Conservation (phyloP, 2,888 invertebrate genomes). For the Sphaerophoria rueppellii region DNA sequence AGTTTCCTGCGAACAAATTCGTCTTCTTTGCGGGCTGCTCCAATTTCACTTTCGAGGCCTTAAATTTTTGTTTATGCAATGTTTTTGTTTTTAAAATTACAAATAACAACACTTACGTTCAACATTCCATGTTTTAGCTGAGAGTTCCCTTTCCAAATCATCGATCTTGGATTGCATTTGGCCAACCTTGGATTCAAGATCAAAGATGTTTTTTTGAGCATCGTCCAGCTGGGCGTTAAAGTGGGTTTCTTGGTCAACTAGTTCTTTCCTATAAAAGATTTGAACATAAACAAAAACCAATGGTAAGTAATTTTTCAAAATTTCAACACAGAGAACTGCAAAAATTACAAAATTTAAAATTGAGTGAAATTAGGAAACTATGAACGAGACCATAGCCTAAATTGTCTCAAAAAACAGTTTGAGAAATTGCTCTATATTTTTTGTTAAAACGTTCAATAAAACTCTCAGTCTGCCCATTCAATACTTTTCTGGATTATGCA, state of each 20-base stretch:
- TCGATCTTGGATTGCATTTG: conserved; percentile 81
- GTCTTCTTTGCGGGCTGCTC: conserved; percentile 81
- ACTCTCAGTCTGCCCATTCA: too few species aligned
- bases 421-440: too few species aligned
- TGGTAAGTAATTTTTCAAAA: not conserved
- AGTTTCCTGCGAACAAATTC: conserved; percentile 81
- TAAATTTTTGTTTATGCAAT: not conserved
- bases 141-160: conserved; percentile 80
- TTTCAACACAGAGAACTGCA: too few species aligned
- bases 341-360: too few species aligned
- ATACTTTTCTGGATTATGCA: too few species aligned
- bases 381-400: too few species aligned
- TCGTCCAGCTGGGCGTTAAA: conserved; percentile 81
- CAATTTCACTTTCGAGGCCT: conserved; percentile 82
- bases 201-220: conserved; percentile 80
- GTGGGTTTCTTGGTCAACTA: conserved; percentile 78
- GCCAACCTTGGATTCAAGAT: conserved; percentile 79
- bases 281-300: too few species aligned
- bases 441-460: too few species aligned
- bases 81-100: not conserved
- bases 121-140: conserved; percentile 81
- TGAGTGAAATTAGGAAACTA: too few species aligned
- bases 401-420: too few species aligned
- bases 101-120: conserved; percentile 79
- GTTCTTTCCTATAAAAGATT: conserved; percentile 79